These are phyloP conservation scores for Amblyraja radiata DNA, from an alignment of 2,797 vertebrate species.

Conservation along the genomic window DNA sequence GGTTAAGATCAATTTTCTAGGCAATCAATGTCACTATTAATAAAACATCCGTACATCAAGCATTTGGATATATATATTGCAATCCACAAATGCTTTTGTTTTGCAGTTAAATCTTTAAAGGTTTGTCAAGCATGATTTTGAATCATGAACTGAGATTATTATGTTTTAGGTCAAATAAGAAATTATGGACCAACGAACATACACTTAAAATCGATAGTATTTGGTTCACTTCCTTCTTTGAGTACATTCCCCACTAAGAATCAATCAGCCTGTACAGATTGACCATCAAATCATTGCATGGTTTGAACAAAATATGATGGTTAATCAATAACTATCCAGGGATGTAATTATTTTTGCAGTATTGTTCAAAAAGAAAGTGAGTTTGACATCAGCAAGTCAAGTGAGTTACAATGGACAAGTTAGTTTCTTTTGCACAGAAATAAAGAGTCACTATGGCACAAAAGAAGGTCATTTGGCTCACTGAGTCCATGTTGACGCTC, in stretches of 20 bases:
- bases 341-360: background rate
- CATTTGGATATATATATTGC: background rate
- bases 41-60: background rate
- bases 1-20: background rate
- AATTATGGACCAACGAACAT: background rate
- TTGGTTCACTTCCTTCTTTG: background rate
- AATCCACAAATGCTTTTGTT: background rate
- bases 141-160: background rate
- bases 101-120: background rate
- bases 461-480: no score
- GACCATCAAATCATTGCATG: background rate
- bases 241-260: background rate
- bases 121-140: background rate
- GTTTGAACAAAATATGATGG: slow-evolving; percentile 4
- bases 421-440: background rate
- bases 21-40: background rate
- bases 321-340: slow-evolving; percentile 7
- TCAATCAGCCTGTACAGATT: background rate
- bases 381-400: background rate
- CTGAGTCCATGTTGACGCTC: no score
- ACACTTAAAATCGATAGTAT: background rate
- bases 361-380: background rate
- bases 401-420: background rate
- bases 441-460: no score
- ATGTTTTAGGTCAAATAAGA: background rate